Evolutionary conservation across 1,140 invertebrate species (phyloP).

Genomic region (Pogonognathellus flavescens): DNA sequence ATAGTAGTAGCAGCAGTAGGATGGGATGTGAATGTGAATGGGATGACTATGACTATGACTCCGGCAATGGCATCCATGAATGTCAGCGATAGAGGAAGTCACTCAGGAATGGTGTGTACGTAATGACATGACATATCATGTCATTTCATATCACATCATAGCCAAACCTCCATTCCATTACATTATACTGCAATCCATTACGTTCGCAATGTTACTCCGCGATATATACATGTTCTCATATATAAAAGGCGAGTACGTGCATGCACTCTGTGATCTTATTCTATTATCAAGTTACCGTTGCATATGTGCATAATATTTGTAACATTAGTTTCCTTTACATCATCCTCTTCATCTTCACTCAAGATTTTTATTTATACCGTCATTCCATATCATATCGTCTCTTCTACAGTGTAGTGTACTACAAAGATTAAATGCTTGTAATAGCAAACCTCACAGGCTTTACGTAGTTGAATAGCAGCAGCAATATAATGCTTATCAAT

Average conservation of each 20-base stretch:
- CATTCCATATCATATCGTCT: background rate
- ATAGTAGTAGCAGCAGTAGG: constrained; percentile 36
- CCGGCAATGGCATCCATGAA: constrained; percentile 49
- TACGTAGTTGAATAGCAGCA: no score
- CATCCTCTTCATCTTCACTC: background rate
- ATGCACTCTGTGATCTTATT: background rate
- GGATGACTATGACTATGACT: constrained; percentile 41
- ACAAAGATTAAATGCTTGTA: no score
- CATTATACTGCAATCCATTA: constrained; percentile 49
- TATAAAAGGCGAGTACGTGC: no score
- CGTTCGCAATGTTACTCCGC: constrained; percentile 10
- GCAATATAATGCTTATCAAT: no score
- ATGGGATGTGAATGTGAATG: constrained; percentile 46
- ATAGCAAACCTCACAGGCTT: no score
- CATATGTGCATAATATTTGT: background rate
- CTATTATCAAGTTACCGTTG: constrained; percentile 13
- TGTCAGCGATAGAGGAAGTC: constrained; percentile 45
- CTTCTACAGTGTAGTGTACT: background rate
- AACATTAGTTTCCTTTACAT: background rate
- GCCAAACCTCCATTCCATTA: constrained; percentile 38
- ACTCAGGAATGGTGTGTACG: constrained; percentile 46
- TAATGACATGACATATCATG: constrained; percentile 42
- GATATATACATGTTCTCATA: background rate
- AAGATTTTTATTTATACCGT: background rate
- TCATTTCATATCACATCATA: constrained; percentile 49